Conservation (phyloP, 2,113 vertebrate species). For the Cyphomyrus discorhynchus region DNA sequence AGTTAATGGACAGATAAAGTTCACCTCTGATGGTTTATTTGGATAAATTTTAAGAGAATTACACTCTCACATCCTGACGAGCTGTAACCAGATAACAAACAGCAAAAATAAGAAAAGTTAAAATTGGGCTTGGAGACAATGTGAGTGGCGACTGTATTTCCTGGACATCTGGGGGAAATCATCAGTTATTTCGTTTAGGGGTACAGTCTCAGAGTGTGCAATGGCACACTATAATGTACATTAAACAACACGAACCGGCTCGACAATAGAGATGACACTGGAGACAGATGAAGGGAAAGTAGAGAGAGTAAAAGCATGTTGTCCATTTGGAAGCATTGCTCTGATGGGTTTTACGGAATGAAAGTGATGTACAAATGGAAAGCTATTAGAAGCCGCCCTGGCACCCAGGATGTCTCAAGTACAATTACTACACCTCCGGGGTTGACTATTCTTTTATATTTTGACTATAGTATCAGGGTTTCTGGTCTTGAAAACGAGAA, state of each 20-base stretch:
- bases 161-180: not conserved
- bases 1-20: not conserved
- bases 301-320: not conserved
- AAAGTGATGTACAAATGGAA: slow-evolving; percentile 14
- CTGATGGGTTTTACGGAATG: slow-evolving; percentile 2
- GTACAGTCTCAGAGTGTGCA: not conserved
- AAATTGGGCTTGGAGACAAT: not conserved
- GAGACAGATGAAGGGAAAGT: not conserved
- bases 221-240: not conserved
- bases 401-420: not conserved
- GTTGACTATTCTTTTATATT: not conserved
- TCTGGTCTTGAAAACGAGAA: not conserved
- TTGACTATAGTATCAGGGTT: not conserved
- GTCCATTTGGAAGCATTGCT: not conserved
- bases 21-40: not conserved
- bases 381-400: not conserved
- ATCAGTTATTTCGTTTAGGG: not conserved
- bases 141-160: not conserved
- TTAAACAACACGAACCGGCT: not conserved
- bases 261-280: not conserved
- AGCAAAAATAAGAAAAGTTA: not conserved
- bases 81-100: not conserved
- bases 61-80: not conserved
- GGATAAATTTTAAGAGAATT: not conserved
- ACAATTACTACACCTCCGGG: not conserved